Evolutionary conservation across 2,797 vertebrate species (phyloP).

Genomic region (Aeoliscus strigatus): DNA sequence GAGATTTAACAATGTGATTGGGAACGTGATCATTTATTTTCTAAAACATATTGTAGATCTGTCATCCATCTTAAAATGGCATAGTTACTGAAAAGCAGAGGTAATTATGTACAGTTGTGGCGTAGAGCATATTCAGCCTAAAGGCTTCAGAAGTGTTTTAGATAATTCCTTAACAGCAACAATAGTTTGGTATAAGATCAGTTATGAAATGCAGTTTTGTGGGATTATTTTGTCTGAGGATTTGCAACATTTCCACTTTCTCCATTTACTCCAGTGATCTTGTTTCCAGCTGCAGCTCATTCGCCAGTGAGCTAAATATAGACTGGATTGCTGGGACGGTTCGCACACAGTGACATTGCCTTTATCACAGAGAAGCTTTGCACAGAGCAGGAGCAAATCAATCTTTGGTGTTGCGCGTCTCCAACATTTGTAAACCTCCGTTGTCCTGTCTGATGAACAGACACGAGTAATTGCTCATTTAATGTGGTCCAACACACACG

Average conservation of each 20-base stretch:
- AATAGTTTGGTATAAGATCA: no score
- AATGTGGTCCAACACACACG: constrained; percentile 27
- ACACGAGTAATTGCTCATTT: constrained; percentile 8
- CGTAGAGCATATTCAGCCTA: no score
- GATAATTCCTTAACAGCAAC: no score
- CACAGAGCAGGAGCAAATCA: constrained; percentile 4
- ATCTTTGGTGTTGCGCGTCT: constrained; percentile 2
- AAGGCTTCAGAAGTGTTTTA: no score
- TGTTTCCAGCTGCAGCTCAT: constrained; percentile 31
- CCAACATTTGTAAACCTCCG: constrained; percentile 4
- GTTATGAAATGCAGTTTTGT: no score
- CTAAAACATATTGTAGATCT: no score
- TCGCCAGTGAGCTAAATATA: constrained; percentile 45
- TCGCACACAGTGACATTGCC: constrained; percentile 32
- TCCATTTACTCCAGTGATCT: constrained; percentile 27
- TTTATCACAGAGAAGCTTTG: constrained; percentile 19
- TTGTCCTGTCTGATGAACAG: background rate
- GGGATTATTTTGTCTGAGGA: background rate
- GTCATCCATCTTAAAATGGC: no score
- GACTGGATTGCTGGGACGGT: constrained; percentile 40
- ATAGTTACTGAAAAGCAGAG: no score
- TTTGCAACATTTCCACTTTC: constrained; percentile 4
- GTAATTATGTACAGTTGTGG: no score
- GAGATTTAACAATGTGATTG: no score
- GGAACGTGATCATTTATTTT: no score